Conservation (phyloP, 2,888 invertebrate genomes). For the Melanargia galathea region DNA sequence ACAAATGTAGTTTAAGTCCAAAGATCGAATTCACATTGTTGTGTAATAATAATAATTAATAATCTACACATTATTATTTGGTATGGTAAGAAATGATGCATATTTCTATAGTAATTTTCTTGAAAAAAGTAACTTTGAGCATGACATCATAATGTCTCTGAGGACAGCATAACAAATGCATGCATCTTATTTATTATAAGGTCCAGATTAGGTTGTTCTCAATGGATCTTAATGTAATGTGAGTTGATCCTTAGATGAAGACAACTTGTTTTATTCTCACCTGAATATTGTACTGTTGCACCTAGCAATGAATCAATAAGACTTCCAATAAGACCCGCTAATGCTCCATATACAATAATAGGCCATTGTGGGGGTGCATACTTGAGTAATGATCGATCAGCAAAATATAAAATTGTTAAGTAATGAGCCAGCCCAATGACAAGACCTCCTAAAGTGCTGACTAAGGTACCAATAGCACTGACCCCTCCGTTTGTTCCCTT, state of each 20-base stretch:
- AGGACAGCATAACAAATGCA: too few relatives aligned
- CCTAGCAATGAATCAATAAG: slow-evolving; percentile 92
- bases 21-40: too few relatives aligned
- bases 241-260: background rate
- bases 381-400: slow-evolving; percentile 80
- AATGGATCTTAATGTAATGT: background rate
- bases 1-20: too few relatives aligned
- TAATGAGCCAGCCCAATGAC: slow-evolving; percentile 88
- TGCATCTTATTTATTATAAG: too few relatives aligned
- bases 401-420: slow-evolving; percentile 83
- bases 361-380: slow-evolving; percentile 90
- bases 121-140: too few relatives aligned
- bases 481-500: slow-evolving; percentile 95
- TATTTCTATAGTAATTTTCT: too few relatives aligned
- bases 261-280: slow-evolving; percentile 59
- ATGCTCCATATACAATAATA: slow-evolving; percentile 86
- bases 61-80: too few relatives aligned
- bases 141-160: background rate
- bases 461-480: slow-evolving; percentile 83
- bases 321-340: slow-evolving; percentile 91
- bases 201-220: background rate
- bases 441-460: slow-evolving; percentile 85
- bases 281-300: slow-evolving; percentile 93
- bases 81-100: too few relatives aligned
- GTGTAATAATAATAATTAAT: too few relatives aligned